Evolutionary conservation across 1,140 invertebrate species (phyloP), one percentile per base, ranked within the genome.

Genomic region (Euura saliciscinereae): DNA sequence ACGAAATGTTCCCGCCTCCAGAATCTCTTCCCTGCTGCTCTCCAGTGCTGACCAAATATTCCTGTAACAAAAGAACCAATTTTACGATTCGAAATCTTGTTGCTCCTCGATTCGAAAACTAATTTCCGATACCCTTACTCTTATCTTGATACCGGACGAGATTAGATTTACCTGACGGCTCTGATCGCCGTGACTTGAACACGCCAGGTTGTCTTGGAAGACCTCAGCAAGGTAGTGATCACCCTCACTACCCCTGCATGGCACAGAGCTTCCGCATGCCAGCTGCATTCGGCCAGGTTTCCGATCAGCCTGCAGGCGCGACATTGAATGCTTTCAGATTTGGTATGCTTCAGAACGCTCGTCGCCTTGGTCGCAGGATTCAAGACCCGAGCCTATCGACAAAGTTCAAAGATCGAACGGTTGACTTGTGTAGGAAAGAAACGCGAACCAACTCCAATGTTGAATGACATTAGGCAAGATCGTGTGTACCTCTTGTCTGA

Each of bases 241-340:
- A 66, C 71, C 71, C 73, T 59, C 4, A 86, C 66, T 3, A 74
- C 80, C 8, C 83, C 81, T 65, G 74, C 77, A 43, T 84, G 68
- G 66, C 77, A 83, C 44, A 86, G 78, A 10, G 77, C 68, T 71
- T 78, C 81, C 3, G 84, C 84, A 71, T 83, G 79, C 74, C 78
- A 78, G 4, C 71, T 76, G 10, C 81, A 85, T 67, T 83, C 78
- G 0, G 81, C 80, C 42, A 87, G 77, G 75, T 86, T 87, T 45
- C 84, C 80, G 43, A 87, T 80, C 2, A 86, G 69, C 73, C 85
- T 78, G 51, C 80, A 86, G n/a, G 82, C 83, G 43, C 84, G 80
- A 69, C 85, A 86, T 6, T 82, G 80, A 44, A 87, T 65, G 6
- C 72, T 73, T 1, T 72, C 78, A 6, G 75, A 43, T 64, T 80